Base-by-base conservation (phyloP, 2,888 invertebrate genomes). In the Crossocerus cetratus region DNA sequence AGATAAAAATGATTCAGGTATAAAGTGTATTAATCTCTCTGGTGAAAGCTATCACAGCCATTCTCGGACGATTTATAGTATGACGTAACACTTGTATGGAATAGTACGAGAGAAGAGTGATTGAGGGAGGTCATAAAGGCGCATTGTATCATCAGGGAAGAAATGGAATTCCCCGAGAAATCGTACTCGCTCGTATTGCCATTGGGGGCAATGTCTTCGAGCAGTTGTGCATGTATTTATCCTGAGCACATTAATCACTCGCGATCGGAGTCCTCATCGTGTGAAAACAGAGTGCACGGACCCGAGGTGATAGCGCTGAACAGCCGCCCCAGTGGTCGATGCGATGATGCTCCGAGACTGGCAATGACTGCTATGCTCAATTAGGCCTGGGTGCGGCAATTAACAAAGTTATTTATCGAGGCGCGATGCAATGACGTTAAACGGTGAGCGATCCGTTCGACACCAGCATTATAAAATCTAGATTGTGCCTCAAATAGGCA, bases 381-480 rank as follows among this genome's bases (percentile, higher is more conserved):
- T 14, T 45, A 14, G 16, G 16, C 16, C 2, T 45, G 45, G 45
- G 45, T 16, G 45, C 45, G 16, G 3, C 14, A n/a, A 3, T 45
- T 14, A 45, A 45, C 45, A 45, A 2, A 14, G 4, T n/a, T 45
- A 45, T 45, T 45, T 14, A 45, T 45, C 45, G 16, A 45, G 45
- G 14, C n/a, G 4, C n/a, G 45, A 45, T 13, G 5, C 14, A 16
- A 2, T 3, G 11, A 45, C 45, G 45, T 45, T 14, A 14, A 2
- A 1, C 32, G 20, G 55, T 3, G 18, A 1, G 3, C 16, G 11
- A 43, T 43, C 23, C 13, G 16, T 58, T 58, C 49, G 53, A n/a
- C 16, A 16, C 14, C 20, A 53, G 5, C 11, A n/a, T 8, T 3
- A 32, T 58, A 60, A 58, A 72, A 57, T 61, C 67, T 45, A 61